Evolutionary conservation across 2,797 vertebrate species (phyloP).

Genomic region (Rhynchotus rufescens): DNA sequence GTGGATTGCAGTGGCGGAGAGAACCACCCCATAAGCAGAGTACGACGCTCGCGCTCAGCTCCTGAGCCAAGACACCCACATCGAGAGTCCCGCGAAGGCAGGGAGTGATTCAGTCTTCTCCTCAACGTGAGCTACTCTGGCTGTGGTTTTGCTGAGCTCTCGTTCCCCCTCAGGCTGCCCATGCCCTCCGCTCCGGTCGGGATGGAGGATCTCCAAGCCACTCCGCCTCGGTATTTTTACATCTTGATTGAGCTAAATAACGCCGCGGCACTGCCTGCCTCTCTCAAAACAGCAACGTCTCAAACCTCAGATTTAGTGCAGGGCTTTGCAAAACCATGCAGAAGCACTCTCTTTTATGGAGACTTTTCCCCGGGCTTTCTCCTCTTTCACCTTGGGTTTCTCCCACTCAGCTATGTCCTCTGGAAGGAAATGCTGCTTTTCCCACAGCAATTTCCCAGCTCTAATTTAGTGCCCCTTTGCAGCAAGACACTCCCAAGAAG

Average conservation of each 20-base stretch:
- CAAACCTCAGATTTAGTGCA: slow-evolving; percentile 28
- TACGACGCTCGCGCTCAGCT: background rate
- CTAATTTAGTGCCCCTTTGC: background rate
- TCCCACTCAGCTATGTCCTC: background rate
- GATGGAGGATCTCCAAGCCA: background rate
- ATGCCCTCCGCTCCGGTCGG: rapidly evolving
- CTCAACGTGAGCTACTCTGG: background rate
- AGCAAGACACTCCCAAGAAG: background rate
- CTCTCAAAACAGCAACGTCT: background rate
- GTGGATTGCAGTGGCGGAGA: rapidly evolving
- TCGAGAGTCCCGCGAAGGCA: background rate
- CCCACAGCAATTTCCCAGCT: background rate
- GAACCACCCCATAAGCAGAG: background rate
- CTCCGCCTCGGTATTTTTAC: background rate
- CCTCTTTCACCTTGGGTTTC: background rate
- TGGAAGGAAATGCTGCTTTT: background rate
- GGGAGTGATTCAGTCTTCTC: background rate
- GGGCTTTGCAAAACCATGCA: slow-evolving; percentile 11
- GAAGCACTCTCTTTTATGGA: background rate
- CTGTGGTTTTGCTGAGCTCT: rapidly evolving
- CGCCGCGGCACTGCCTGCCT: background rate
- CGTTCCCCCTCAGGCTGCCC: background rate
- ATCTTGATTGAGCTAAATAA: background rate
- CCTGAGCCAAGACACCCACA: background rate
- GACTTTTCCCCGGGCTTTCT: background rate